phyloP scores from a whole-genome alignment of 2,113 vertebrate species.

The Neolamprologus hecqui region DNA sequence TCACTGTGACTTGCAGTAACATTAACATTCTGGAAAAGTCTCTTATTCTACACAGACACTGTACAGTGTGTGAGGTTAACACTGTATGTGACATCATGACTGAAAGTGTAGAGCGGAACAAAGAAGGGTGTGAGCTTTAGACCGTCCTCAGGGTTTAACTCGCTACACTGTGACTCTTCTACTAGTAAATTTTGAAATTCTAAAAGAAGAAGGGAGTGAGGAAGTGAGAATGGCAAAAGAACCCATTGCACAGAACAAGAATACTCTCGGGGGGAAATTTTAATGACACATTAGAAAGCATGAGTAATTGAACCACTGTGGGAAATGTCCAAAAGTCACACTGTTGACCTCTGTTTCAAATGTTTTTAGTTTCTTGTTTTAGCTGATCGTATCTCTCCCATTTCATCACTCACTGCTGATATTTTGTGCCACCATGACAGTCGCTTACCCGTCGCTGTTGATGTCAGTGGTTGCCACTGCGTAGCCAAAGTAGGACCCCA shows the following conservation, averaged over 20 bases:
- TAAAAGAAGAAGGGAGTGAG: neutral
- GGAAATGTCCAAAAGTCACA: neutral
- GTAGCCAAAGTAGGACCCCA: slow-evolving; percentile 90
- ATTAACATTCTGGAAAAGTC: neutral
- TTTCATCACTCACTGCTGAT: neutral
- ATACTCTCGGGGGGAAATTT: neutral
- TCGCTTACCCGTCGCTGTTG: slow-evolving; percentile 84
- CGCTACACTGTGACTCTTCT: neutral
- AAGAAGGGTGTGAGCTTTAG: neutral
- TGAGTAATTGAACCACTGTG: neutral
- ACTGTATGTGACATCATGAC: neutral
- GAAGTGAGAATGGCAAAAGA: neutral
- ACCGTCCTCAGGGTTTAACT: rapidly evolving
- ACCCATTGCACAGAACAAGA: neutral
- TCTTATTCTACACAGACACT: neutral
- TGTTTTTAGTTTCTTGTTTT: neutral
- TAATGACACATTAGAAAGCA: neutral
- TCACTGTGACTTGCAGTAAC: neutral
- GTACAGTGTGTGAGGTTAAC: neutral
- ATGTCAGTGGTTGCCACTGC: slow-evolving; percentile 81
- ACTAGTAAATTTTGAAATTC: neutral
- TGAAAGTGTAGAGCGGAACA: neutral
- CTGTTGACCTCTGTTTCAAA: neutral
- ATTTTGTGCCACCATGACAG: neutral
- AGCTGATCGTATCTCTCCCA: neutral